Evolutionary conservation across 2,113 vertebrate species (phyloP), one percentile per base, ranked within the genome.

Genomic region (Piaya cayana): DNA sequence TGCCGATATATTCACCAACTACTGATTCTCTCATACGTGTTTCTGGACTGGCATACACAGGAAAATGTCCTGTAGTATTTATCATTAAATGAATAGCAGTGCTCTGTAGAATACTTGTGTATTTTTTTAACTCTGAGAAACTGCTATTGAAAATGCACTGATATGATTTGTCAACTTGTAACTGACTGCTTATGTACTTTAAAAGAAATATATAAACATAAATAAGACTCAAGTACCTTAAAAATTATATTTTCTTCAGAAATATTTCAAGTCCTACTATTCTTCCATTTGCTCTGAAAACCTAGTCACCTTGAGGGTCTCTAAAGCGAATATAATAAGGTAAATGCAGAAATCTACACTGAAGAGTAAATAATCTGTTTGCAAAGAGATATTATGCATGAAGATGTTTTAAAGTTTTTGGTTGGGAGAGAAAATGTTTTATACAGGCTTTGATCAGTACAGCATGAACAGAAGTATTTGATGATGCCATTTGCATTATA

Each of bases 401-500:
- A 45, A 81, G 27, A 43, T 26, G 11, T 52, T 81, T 84, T 29
- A 47, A 75, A 78, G 47, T 17, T 86, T 42, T 14, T 69, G 49
- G 0, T 82, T 90, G n/a, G 30, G 23, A 71, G 37, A 75, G 43
- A 81, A 97, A 96, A 74, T 68, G 23, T 86, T 94, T 97, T 67
- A 56, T 83, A 64, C 47, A 68, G 80, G 16, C 56, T 56, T 21
- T 15, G 15, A 36, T 81, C 37, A 60, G 26, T 52, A 32, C 12
- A 82, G 12, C 49, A 81, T 74, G 68, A 86, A 47, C 7, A 88
- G 29, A 93, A 86, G 9, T 86, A 90, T 84, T 52, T 84, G 72
- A 83, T 83, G 22, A 95, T 92, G 23, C 23, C 36, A 91, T 92
- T 94, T 93, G 42, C 86, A 92, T 90, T 82, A 88, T 37, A 75